Percentiles rank a stretch among this genome's conserved stretches.
phyloP scores from a whole-genome alignment of 2,797 vertebrate species.

The Mus minutoides region DNA sequence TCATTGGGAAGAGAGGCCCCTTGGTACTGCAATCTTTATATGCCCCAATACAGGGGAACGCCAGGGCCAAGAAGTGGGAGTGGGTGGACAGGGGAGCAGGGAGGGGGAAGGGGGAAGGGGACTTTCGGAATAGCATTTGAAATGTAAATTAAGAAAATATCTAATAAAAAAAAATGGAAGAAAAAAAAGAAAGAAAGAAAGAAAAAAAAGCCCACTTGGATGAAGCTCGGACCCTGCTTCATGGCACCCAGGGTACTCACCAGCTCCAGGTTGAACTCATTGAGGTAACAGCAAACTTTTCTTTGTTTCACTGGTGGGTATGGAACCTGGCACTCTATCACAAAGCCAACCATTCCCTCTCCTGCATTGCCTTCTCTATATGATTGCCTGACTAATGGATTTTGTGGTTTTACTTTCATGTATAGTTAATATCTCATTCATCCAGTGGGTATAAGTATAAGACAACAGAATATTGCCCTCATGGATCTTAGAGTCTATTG shows the following conservation, averaged over 20 bases:
- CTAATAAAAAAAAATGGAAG: no score
- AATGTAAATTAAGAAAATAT: no score
- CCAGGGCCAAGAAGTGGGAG: no score
- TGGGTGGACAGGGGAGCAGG: no score
- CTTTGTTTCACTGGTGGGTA: not conserved
- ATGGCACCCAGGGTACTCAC: constrained; percentile 94
- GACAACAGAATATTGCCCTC: not conserved
- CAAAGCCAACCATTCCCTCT: not conserved
- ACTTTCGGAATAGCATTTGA: no score
- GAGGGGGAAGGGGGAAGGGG: no score
- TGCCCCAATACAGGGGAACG: no score
- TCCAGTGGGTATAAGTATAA: not conserved
- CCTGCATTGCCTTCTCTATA: not conserved
- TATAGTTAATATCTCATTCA: not conserved
- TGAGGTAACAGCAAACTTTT: constrained; percentile 88
- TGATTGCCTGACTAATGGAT: not conserved
- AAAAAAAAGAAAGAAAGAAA: no score
- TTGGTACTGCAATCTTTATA: no score
- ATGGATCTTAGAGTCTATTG: not conserved
- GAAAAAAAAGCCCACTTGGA: constrained; percentile 96
- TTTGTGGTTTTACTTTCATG: not conserved
- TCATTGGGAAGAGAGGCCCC: no score
- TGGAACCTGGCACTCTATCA: not conserved
- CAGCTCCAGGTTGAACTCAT: constrained; percentile 98
- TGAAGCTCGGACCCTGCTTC: constrained; percentile 95